Evolutionary conservation across 2,113 vertebrate species (phyloP), one percentile per base, ranked within the genome.

Genomic region (Plecotus auritus): DNA sequence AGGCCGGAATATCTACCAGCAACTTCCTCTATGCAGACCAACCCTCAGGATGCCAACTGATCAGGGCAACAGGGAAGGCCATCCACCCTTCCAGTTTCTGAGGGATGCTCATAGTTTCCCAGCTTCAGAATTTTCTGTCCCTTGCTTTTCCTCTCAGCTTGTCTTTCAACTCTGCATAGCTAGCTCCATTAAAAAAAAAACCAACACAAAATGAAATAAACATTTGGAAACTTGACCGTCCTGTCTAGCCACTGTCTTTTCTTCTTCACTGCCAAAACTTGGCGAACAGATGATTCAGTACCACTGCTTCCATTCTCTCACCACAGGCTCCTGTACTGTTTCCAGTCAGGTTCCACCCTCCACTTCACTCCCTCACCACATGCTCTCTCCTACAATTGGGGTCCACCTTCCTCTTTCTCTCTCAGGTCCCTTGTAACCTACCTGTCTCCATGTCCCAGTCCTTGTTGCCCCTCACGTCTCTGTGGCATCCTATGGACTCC

Each of bases 11-110:
- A 82, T 78, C 90, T 95, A 85, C 87, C 2, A 28, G 30, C 45
- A 69, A 69, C 67, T 96, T 96, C 85, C 95, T 94, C 45, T 69
- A 10, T 2, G 22, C 10, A 89, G 70, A 92, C 32, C 37, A 64
- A 6, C 30, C 30, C 42, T 91, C 64, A 49, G 93, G 83, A 45
- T 76, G 37, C 64, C 2, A 9, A 81, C 59, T 49, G 67, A 85
- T 67, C 42, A 10, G 28, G 13, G 54, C 11, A 26, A 32, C 6
- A 22, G 23, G 35, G 54, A 42, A 84, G 35, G 69, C 37, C 77
- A 76, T 40, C 14, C 3, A 5, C 49, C n/a, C 35, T 35, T 85
- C 42, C 35, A 88, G n/a, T 54, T 78, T 97, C 81, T 40, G 87
- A 61, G 18, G 45, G 83, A 80, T 8, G 28, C 13, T 23, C 28